Percentiles rank a stretch among this genome's conserved stretches.
phyloP scores from a whole-genome alignment of 2,797 vertebrate species.

The Chaunax sp. region DNA sequence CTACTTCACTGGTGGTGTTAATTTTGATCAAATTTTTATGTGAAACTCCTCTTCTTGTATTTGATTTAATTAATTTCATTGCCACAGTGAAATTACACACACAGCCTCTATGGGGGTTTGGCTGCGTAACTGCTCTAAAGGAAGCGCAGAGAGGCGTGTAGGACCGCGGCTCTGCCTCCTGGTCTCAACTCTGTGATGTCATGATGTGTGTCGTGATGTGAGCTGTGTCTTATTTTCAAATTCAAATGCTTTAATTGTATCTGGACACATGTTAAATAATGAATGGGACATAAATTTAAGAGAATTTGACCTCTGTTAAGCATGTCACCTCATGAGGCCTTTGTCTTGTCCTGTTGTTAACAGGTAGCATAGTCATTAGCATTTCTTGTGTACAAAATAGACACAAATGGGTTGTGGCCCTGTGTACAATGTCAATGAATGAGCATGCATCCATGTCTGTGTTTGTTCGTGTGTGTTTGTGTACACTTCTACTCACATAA shows the following conservation, averaged over 20 bases:
- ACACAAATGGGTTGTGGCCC: conserved; percentile 6
- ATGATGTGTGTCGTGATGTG: no score
- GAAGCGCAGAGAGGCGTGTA: no score
- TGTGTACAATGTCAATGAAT: conserved; percentile 64
- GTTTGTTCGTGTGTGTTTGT: conserved; percentile 56
- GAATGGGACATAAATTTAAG: background rate
- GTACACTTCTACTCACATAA: conserved; percentile 36
- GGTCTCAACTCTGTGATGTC: no score
- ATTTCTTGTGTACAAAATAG: conserved; percentile 66
- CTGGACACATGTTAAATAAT: background rate
- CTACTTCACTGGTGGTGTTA: no score
- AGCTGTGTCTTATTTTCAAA: background rate
- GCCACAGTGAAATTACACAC: no score
- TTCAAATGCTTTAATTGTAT: background rate
- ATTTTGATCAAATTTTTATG: no score
- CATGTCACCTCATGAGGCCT: background rate
- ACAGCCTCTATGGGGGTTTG: no score
- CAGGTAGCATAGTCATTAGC: conserved; percentile 27
- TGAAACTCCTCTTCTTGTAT: no score
- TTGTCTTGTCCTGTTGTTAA: conserved; percentile 12
- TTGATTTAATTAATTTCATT: no score
- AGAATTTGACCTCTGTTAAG: conserved; percentile 30
- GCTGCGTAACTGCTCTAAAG: no score
- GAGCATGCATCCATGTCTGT: conserved; percentile 4
- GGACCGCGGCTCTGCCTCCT: no score